phyloP scores from a whole-genome alignment of 2,797 vertebrate genomes.

The Erethizon dorsatum region DNA sequence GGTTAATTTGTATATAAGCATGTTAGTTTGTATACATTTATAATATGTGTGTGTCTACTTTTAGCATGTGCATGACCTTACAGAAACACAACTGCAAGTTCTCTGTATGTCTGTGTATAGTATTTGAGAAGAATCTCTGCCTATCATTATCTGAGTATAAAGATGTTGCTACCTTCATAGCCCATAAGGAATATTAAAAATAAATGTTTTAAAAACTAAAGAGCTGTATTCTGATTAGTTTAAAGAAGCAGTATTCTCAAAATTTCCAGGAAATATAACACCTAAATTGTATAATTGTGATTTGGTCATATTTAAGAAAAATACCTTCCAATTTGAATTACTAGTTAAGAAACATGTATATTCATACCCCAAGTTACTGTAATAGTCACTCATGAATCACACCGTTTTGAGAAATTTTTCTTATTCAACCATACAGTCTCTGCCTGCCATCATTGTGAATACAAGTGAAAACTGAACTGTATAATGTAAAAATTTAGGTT shows the following conservation, averaged over 20 bases:
- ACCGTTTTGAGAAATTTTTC: not conserved
- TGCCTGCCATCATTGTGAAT: not conserved
- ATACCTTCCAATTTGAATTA: not conserved
- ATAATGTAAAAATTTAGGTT: not conserved
- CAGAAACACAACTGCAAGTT: not conserved
- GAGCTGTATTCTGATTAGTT: not conserved
- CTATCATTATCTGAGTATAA: not conserved
- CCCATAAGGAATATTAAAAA: constrained; percentile 3
- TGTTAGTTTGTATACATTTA: not conserved
- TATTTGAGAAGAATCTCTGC: not conserved
- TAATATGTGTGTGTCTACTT: not conserved
- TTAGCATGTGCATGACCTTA: not conserved
- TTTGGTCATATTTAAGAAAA: not conserved
- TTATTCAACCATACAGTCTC: not conserved
- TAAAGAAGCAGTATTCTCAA: not conserved
- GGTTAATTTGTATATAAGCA: not conserved
- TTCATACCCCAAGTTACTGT: not conserved
- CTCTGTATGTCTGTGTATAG: not conserved
- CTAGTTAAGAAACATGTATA: not conserved
- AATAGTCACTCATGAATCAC: not conserved
- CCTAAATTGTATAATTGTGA: not conserved
- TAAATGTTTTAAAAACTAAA: not conserved
- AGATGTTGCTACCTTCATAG: not conserved
- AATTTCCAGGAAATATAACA: not conserved
- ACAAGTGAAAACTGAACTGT: not conserved